phyloP scores from a whole-genome alignment of 2,797 vertebrate genomes.

The Salarias fasciatus region DNA sequence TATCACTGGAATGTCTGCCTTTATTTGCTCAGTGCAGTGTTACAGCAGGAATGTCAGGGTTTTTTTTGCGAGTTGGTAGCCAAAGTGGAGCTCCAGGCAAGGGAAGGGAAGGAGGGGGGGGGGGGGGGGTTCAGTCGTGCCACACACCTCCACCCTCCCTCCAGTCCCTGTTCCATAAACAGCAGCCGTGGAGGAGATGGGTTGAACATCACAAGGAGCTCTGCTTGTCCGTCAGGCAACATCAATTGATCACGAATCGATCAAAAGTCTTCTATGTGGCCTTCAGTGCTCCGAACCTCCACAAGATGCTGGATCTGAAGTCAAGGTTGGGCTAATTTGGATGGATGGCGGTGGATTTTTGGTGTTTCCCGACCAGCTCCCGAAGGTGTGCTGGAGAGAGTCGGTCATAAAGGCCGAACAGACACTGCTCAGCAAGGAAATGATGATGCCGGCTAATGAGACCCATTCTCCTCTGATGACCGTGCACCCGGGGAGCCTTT shows the following conservation, averaged over 20 bases:
- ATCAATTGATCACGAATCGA: too few species aligned
- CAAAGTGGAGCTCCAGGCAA: conserved; percentile 41
- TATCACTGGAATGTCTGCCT: conserved; percentile 77
- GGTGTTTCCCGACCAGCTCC: conserved; percentile 47
- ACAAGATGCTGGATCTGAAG: conserved; percentile 30
- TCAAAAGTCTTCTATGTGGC: conserved; percentile 52
- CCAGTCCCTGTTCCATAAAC: conserved; percentile 17
- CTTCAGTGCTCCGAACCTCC: conserved; percentile 46
- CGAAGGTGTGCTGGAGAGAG: conserved; percentile 62
- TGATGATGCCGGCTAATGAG: conserved; percentile 76
- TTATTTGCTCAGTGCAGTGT: conserved; percentile 68
- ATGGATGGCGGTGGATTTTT: conserved; percentile 25
- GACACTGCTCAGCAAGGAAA: conserved; percentile 69
- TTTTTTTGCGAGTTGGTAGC: conserved; percentile 43
- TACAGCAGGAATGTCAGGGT: conserved; percentile 66
- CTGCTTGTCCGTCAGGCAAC: too few species aligned
- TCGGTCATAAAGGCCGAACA: conserved; percentile 61
- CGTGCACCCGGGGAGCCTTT: conserved; percentile 65
- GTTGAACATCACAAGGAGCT: background rate
- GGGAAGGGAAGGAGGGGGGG: conserved; percentile 34
- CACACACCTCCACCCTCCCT: conserved; percentile 3
- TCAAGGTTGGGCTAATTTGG: conserved; percentile 44
- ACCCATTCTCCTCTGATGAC: conserved; percentile 71
- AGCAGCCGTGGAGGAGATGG: too few species aligned
- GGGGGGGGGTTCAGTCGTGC: conserved; percentile 16